These are phyloP conservation scores for Orycteropus afer DNA, from an alignment of 2,113 vertebrate species.

Conservation along the genomic window DNA sequence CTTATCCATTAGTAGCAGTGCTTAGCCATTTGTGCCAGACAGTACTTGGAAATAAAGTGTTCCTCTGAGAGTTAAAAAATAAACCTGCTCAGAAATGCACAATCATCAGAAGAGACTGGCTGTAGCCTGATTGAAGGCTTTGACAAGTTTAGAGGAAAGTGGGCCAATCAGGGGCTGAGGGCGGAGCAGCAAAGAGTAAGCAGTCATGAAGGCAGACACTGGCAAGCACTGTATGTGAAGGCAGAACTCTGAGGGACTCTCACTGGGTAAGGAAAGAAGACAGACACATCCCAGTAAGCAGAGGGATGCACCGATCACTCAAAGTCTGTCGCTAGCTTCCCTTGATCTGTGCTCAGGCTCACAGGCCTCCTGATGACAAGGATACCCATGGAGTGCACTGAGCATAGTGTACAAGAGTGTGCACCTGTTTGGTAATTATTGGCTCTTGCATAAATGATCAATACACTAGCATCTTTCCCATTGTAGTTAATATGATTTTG, in stretches of 20 bases:
- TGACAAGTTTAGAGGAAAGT: not conserved
- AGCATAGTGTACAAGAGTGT: not conserved
- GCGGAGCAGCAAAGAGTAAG: not conserved
- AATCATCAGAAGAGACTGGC: not conserved
- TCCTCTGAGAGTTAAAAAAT: not conserved
- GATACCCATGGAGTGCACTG: not conserved
- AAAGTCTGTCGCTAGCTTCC: not conserved
- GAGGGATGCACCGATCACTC: not conserved
- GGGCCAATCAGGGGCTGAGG: not conserved
- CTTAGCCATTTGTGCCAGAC: no score
- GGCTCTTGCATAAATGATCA: not conserved
- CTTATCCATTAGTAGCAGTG: no score
- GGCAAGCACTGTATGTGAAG: not conserved
- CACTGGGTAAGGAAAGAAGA: not conserved
- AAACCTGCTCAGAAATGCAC: not conserved
- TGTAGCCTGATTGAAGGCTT: not conserved
- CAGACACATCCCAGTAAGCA: accelerated
- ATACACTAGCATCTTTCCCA: not conserved
- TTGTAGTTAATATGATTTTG: not conserved
- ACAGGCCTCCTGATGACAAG: not conserved
- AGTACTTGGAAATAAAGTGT: not conserved
- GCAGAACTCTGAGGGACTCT: not conserved
- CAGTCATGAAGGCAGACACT: not conserved
- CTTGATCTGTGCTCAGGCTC: not conserved
- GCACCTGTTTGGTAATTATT: not conserved